Conservation (phyloP, 2,888 invertebrate genomes). For the Drosophila meridiana region DNA sequence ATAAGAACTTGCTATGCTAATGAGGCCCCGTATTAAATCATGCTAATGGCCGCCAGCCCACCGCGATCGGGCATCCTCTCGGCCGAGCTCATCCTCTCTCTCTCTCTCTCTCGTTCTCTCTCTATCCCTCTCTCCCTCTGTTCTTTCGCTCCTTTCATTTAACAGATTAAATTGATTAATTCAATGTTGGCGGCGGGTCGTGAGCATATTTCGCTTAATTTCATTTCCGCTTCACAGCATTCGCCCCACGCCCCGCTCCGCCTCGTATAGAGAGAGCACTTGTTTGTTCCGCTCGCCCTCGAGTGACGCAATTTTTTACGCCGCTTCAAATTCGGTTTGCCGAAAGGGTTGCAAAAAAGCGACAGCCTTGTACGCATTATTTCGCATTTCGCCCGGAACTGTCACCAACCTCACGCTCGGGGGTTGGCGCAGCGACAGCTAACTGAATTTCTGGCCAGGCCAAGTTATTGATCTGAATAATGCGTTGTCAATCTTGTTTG, state of each 20-base stretch:
- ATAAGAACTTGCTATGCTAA: conserved; percentile 74
- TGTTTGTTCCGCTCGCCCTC: conserved; percentile 76
- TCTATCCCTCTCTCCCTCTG: not conserved
- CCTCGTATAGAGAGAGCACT: conserved; percentile 47
- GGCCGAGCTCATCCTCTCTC: not conserved
- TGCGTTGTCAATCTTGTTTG: conserved; percentile 75
- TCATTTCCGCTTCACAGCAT: conserved; percentile 77
- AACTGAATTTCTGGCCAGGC: conserved; percentile 28
- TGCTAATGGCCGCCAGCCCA: conserved; percentile 60
- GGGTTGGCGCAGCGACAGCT: conserved; percentile 55
- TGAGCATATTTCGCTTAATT: conserved; percentile 81
- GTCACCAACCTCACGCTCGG: conserved; percentile 58
- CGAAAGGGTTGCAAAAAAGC: conserved; percentile 75
- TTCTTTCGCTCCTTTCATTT: conserved; percentile 59
- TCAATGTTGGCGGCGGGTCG: conserved; percentile 72
- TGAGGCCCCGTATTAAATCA: conserved; percentile 68
- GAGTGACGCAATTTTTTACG: conserved; percentile 77
- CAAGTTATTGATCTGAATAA: conserved; percentile 71
- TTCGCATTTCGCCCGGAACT: conserved; percentile 42
- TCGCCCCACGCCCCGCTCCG: not conserved
- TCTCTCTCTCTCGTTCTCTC: not conserved
- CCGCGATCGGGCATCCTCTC: conserved; percentile 39
- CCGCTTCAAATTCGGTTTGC: conserved; percentile 50
- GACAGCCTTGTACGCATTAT: conserved; percentile 53
- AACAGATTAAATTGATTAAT: conserved; percentile 85